Evolutionary conservation across 2,113 vertebrate species (phyloP), one percentile per base, ranked within the genome.

Genomic region (Naja naja): DNA sequence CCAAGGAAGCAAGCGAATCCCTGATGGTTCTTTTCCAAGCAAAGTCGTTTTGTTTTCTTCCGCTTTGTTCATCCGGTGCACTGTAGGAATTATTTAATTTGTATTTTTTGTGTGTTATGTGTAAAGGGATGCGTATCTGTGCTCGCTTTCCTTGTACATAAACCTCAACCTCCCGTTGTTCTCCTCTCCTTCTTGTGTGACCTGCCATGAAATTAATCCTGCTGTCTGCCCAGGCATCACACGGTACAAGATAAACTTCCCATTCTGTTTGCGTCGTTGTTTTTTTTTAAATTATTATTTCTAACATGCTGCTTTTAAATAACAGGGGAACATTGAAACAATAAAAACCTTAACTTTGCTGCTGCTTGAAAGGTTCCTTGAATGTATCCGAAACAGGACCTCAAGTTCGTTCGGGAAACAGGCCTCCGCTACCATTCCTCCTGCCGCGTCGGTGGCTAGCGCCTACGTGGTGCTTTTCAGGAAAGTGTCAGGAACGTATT

Each of bases 131-230:
- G 98, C 98, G 96, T 98, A 97, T 98, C 98, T 99, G 98, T 98
- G 97, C 97, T 95, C 99, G 98, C 98, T 97, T 93, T 97, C 97
- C 97, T 98, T 99, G 98, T 98, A 98, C 98, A 98, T 97, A 60
- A 94, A 85, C 53, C 74, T 89, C 69, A 89, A 90, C 93, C 89
- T 92, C 89, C 88, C 92, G 0, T 89, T 43, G 56, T 11, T 56
- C n/a, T 12, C 91, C 27, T 94, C 94, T 92, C 94, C 87, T 0
- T 25, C 30, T 18, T 91, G 95, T 93, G 92, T 4, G 39, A 94
- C 88, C 22, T 4, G 74, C 91, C 18, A 39, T 88, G 52, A 23
- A 23, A 86, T 93, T 90, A 30, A 3, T 0, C 27, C 91, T 60
- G 91, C 9, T 52, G 89, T 92, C 45, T 88, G 92, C 69, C 7